A percentile compares a stretch with the other conserved stretches of the same genome.
phyloP scores from a whole-genome alignment of 1,140 invertebrate genomes.

The Drosophila auraria region DNA sequence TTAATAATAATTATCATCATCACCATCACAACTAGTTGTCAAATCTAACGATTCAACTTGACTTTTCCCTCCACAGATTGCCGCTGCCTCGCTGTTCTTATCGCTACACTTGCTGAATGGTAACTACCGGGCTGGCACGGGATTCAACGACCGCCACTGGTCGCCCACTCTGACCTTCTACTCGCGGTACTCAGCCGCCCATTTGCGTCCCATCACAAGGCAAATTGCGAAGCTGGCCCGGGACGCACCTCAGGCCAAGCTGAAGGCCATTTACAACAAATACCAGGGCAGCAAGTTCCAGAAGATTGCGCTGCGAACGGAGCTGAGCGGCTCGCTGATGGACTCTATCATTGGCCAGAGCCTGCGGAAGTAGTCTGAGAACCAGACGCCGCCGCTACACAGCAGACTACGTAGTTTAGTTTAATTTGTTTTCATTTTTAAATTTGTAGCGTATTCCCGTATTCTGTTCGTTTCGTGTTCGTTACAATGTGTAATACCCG shows the following conservation, averaged over 20 bases:
- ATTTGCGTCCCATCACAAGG: slow-evolving; percentile 87
- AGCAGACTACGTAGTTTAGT: slow-evolving; percentile 53
- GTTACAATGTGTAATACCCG: slow-evolving; percentile 25
- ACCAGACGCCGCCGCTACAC: neutral
- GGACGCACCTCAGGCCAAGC: slow-evolving; percentile 87
- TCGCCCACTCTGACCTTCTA: slow-evolving; percentile 88
- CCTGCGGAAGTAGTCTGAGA: slow-evolving; percentile 46
- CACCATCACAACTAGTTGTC: too few relatives aligned
- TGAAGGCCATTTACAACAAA: slow-evolving; percentile 88
- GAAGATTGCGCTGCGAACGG: slow-evolving; percentile 87
- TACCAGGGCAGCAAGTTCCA: slow-evolving; percentile 87
- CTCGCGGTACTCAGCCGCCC: slow-evolving; percentile 87
- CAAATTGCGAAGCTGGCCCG: slow-evolving; percentile 87
- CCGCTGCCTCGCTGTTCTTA: slow-evolving; percentile 86
- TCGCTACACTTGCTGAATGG: slow-evolving; percentile 86
- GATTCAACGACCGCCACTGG: slow-evolving; percentile 86
- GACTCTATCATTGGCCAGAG: slow-evolving; percentile 70
- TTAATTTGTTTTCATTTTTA: slow-evolving; percentile 78
- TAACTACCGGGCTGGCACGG: slow-evolving; percentile 73
- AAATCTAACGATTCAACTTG: neutral
- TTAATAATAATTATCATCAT: neutral
- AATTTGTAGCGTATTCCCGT: slow-evolving; percentile 65
- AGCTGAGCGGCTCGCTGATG: slow-evolving; percentile 86
- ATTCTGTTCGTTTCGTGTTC: slow-evolving; percentile 58
- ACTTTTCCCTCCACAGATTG: slow-evolving; percentile 59